Evolutionary conservation across 64 coral and sea anemone genomes (phyloP).

Genomic region (Cladopsammia gracilis): DNA sequence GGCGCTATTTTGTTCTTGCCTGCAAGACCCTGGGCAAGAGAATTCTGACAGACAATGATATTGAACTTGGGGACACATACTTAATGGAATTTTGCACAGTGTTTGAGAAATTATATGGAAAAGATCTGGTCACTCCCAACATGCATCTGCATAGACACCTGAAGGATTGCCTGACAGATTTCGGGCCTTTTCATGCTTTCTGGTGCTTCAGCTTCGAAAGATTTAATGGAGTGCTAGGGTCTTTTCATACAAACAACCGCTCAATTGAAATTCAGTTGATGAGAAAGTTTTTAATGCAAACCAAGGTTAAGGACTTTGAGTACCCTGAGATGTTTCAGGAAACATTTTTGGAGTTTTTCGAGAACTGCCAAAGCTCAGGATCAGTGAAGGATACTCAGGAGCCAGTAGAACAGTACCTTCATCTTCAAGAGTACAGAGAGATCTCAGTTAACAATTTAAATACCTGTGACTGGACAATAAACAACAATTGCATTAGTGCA

Average conservation of each 20-base stretch:
- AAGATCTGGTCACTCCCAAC: conserved; percentile 55
- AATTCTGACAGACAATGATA: conserved; percentile 48
- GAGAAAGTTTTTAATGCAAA: conserved; percentile 55
- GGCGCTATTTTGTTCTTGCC: conserved; percentile 65
- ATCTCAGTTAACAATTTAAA: conserved; percentile 17
- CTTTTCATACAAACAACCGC: conserved; percentile 56
- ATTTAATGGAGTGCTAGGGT: conserved; percentile 54
- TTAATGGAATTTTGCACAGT: conserved; percentile 62
- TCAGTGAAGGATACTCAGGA: conserved; percentile 44
- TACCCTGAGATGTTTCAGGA: conserved; percentile 22
- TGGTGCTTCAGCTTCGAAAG: conserved; percentile 78
- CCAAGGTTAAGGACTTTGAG: conserved; percentile 17
- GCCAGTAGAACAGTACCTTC: conserved; percentile 9
- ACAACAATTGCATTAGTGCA: conserved; percentile 4
- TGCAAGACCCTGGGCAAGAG: conserved; percentile 52
- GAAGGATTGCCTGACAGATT: conserved; percentile 61
- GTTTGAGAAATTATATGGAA: conserved; percentile 65
- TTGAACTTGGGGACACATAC: conserved; percentile 75
- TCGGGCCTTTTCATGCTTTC: conserved; percentile 71
- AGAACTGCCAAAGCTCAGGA: conserved; percentile 1
- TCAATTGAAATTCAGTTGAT: conserved; percentile 80
- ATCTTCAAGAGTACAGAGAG: conserved; percentile 12
- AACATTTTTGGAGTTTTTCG: conserved; percentile 42
- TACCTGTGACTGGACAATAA: conserved; percentile 21
- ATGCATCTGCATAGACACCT: conserved; percentile 74